Conservation (phyloP, 1,140 invertebrate genomes). For the Drosophila parvula region DNA sequence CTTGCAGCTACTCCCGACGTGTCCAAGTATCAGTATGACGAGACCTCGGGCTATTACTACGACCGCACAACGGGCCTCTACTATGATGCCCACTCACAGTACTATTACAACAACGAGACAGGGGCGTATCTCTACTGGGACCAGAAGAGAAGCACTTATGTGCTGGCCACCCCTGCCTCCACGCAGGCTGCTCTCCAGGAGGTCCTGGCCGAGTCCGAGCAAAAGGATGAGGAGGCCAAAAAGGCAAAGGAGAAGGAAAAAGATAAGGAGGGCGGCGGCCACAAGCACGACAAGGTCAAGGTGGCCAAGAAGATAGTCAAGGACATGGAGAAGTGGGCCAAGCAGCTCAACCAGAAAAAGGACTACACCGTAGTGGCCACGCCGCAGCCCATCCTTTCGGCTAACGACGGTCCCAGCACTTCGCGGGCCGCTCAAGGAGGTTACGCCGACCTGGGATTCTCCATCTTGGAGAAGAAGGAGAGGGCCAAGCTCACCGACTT, state of each 20-base stretch:
- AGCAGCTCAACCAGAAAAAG: slow-evolving; percentile 98
- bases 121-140: slow-evolving; percentile 99
- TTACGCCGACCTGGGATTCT: slow-evolving; percentile 95
- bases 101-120: slow-evolving; percentile 95
- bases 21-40: slow-evolving; percentile 96
- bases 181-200: slow-evolving; percentile 82
- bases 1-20: slow-evolving; percentile 92
- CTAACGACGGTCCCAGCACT: slow-evolving; percentile 63
- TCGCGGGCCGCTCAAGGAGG: slow-evolving; percentile 84
- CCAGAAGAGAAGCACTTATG: slow-evolving; percentile 91
- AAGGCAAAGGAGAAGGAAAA: slow-evolving; percentile 84
- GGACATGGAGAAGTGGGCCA: slow-evolving; percentile 98
- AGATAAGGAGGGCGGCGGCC: slow-evolving; percentile 67
- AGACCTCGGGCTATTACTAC: slow-evolving; percentile 98
- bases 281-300: slow-evolving; percentile 93
- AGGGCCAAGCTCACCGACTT: slow-evolving; percentile 57
- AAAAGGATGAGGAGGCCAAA: slow-evolving; percentile 78
- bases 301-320: slow-evolving; percentile 99
- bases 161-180: slow-evolving; percentile 88
- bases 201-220: slow-evolving; percentile 58
- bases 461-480: slow-evolving; percentile 90
- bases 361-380: slow-evolving; percentile 86
- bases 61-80: slow-evolving; percentile 96
- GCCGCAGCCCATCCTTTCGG: slow-evolving; percentile 61
- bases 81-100: slow-evolving; percentile 97